Evolutionary conservation across 1,140 invertebrate genomes (phyloP).

Genomic region (Gonioctena quinquepunctata): DNA sequence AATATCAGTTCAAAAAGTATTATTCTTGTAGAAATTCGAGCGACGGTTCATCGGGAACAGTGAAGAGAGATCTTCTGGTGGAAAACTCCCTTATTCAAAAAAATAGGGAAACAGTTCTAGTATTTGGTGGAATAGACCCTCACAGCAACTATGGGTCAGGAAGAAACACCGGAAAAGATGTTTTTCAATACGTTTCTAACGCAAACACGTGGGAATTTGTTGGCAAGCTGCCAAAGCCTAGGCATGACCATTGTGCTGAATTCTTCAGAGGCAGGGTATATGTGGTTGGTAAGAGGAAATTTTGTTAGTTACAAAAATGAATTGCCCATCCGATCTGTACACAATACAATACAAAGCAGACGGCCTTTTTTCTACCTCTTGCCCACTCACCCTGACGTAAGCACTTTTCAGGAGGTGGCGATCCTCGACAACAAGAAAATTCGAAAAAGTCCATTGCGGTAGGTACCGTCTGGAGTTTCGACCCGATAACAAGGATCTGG

Average conservation of each 20-base stretch:
- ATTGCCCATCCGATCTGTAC: no score
- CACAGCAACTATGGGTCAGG: slow-evolving; percentile 57
- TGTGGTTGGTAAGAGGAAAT: slow-evolving; percentile 60
- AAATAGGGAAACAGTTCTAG: slow-evolving; percentile 61
- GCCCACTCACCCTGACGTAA: no score
- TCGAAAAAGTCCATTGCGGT: slow-evolving; percentile 60
- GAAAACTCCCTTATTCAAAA: slow-evolving; percentile 60
- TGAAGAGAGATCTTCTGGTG: slow-evolving; percentile 53
- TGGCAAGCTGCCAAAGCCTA: slow-evolving; percentile 62
- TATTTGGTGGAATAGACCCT: slow-evolving; percentile 66
- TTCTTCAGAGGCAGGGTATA: slow-evolving; percentile 63
- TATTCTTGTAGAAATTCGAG: no score
- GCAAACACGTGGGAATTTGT: slow-evolving; percentile 63
- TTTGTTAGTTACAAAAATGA: slow-evolving; percentile 33
- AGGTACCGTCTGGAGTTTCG: slow-evolving; percentile 66
- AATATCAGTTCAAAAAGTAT: no score
- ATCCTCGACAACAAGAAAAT: slow-evolving; percentile 62
- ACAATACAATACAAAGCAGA: no score
- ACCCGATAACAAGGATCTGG: slow-evolving; percentile 63
- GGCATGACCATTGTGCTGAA: slow-evolving; percentile 63
- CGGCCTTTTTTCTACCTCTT: no score
- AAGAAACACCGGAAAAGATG: slow-evolving; percentile 62
- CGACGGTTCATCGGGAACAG: not conserved
- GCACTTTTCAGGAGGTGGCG: slow-evolving; percentile 60
- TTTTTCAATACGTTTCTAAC: slow-evolving; percentile 61